phyloP scores from a whole-genome alignment of 2,888 invertebrate species.

The Tenthredo notha region DNA sequence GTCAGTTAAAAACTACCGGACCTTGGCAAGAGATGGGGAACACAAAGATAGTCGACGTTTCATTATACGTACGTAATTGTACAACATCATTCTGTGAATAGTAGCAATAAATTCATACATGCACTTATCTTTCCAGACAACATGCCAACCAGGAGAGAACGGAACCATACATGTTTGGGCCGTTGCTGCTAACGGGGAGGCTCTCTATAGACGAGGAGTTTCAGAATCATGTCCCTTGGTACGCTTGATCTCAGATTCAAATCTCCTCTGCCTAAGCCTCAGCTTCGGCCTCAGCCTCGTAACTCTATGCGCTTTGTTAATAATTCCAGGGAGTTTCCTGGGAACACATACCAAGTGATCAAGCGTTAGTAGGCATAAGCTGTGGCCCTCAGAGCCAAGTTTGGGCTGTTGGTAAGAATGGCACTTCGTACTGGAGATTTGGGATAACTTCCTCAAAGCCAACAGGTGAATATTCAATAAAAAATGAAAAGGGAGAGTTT shows the following conservation, averaged over 20 bases:
- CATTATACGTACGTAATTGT: slow-evolving; percentile 82
- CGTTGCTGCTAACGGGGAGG: slow-evolving; percentile 92
- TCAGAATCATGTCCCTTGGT: slow-evolving; percentile 87
- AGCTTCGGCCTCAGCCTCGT: neutral
- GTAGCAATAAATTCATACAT: neutral
- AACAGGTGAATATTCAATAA: slow-evolving; percentile 77
- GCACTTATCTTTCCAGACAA: slow-evolving; percentile 69
- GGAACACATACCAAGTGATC: slow-evolving; percentile 91
- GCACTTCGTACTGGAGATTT: slow-evolving; percentile 90
- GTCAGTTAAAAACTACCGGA: slow-evolving; percentile 90
- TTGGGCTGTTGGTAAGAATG: slow-evolving; percentile 94
- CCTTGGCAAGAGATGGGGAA: slow-evolving; percentile 95
- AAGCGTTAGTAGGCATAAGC: slow-evolving; percentile 88
- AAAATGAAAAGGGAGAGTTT: neutral
- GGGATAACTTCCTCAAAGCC: slow-evolving; percentile 86
- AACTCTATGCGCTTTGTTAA: slow-evolving; percentile 38
- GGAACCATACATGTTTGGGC: slow-evolving; percentile 88
- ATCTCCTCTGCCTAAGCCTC: too few species aligned
- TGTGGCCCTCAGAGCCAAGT: slow-evolving; percentile 85
- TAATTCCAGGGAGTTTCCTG: slow-evolving; percentile 84
- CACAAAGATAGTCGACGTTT: slow-evolving; percentile 90
- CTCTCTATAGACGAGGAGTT: slow-evolving; percentile 90
- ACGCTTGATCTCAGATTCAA: slow-evolving; percentile 68
- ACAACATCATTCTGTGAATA: neutral
- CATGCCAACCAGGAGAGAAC: slow-evolving; percentile 78